Base-by-base conservation (phyloP, 2,797 vertebrate species). In the Octomys mimax region DNA sequence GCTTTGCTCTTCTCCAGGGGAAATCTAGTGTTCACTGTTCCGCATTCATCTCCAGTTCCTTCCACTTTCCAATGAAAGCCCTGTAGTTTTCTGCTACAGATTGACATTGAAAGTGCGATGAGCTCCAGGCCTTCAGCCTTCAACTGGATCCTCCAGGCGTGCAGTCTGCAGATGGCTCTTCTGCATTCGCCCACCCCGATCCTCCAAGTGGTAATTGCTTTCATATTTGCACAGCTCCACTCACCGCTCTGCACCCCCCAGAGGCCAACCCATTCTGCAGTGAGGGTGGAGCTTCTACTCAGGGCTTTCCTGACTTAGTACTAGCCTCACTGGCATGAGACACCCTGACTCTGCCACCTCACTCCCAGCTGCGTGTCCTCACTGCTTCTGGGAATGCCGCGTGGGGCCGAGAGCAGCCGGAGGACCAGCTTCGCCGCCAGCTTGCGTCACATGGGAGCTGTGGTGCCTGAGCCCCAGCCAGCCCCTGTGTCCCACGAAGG, bases 391-490 rank as follows among this genome's bases (percentile, higher is more conserved):
- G 83, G 92, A 83, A 75, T 81, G 22, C 36, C 78, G 94, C 85
- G 52, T 5, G 75, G 89, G 0, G 42, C 77, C 84, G 36, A 54
- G 78, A 0, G 94, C 84, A 92, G 94, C 94, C 94, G 92, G 91
- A 85, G 31, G 96, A 97, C 91, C 95, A 97, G 97, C 85, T 96
- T 71, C 75, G 84, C 86, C 71, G 92, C 22, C 92, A 39, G 0
- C 0, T n/a, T 11, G 16, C 31, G 24, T 2, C 73, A 5, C 57
- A 49, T 9, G 6, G 33, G 52, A 13, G 0, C 18, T 1, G 91
- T 7, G 28, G 54, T 19, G 39, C 57, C 31, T n/a, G 66, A 62
- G 78, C 6, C 0, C 0, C 59, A 42, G 77, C 54, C 84, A 79
- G 28, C 10, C 3, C 0, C 0, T 0, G 46, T 64, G 42, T 77